Evolutionary conservation across 92 coral and sea anemone species (phyloP).

Genomic region (Muricea muricata): DNA sequence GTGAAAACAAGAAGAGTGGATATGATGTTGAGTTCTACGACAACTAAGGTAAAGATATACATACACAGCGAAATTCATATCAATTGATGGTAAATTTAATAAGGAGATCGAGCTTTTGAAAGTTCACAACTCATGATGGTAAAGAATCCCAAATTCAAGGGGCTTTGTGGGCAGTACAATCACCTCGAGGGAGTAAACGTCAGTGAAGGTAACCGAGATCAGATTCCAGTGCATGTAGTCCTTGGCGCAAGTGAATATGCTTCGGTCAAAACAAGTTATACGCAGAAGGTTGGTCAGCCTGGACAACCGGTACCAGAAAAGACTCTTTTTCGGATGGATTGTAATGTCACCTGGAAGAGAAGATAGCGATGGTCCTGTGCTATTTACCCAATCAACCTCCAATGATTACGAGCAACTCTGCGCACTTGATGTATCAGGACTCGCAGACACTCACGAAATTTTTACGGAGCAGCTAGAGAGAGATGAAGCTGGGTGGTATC

Average conservation of each 20-base stretch:
- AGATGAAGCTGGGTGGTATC: conserved; percentile 36
- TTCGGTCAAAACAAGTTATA: background rate
- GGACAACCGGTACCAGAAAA: conserved; percentile 37
- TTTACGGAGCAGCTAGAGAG: conserved; percentile 25
- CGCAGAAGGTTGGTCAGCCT: background rate
- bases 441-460: conserved; percentile 12
- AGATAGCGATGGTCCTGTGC: background rate
- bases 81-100: conserved; percentile 28
- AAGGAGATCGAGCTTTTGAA: conserved; percentile 50
- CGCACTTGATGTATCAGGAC: conserved; percentile 26
- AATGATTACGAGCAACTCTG: conserved; percentile 26
- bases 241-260: conserved; percentile 31
- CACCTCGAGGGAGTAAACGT: conserved; percentile 18
- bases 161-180: background rate
- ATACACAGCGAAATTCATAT: conserved; percentile 20
- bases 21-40: conserved; percentile 29
- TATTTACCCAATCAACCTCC: conserved; percentile 17
- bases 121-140: conserved; percentile 3
- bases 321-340: conserved; percentile 26
- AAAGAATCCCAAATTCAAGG: background rate
- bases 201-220: background rate
- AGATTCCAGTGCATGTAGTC: conserved; percentile 31
- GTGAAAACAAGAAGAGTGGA: too few species aligned
- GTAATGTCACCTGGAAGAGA: conserved; percentile 25
- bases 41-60: conserved; percentile 36